Percentiles rank a stretch among this genome's conserved stretches.
Conservation (phyloP, 2,113 vertebrate genomes). For the Gasterosteus aculeatus region DNA sequence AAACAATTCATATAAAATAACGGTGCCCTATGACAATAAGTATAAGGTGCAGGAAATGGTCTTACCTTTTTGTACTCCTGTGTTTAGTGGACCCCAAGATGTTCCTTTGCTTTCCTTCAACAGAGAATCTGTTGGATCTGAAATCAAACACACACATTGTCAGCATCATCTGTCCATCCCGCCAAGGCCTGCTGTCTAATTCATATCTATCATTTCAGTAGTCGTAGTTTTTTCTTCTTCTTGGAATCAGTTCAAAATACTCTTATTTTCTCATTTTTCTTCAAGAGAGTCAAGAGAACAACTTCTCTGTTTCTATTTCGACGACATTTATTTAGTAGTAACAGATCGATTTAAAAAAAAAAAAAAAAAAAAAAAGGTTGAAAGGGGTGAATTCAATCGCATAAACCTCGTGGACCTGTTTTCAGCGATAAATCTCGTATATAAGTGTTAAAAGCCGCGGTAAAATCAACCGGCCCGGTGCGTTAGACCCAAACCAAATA, state of each 20-base stretch:
- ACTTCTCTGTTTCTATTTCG: not conserved
- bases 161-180: constrained; percentile 2
- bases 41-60: not conserved
- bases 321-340: not conserved
- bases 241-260: too few species aligned
- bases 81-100: constrained; percentile 90
- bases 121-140: constrained; percentile 89
- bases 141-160: constrained; percentile 57
- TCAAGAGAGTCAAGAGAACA: not conserved
- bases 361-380: not conserved
- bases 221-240: not conserved
- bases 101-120: constrained; percentile 94
- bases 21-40: not conserved
- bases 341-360: not conserved
- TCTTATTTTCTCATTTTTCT: not conserved
- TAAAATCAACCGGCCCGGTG: not conserved
- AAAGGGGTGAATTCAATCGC: not conserved
- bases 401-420: not conserved
- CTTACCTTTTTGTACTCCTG: constrained; percentile 97
- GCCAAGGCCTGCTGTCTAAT: not conserved
- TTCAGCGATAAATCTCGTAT: not conserved
- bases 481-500: not conserved
- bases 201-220: accelerated
- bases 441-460: not conserved
- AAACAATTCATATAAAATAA: not conserved